Conservation (phyloP, 2,888 invertebrate species). For the Lutraria lutraria region DNA sequence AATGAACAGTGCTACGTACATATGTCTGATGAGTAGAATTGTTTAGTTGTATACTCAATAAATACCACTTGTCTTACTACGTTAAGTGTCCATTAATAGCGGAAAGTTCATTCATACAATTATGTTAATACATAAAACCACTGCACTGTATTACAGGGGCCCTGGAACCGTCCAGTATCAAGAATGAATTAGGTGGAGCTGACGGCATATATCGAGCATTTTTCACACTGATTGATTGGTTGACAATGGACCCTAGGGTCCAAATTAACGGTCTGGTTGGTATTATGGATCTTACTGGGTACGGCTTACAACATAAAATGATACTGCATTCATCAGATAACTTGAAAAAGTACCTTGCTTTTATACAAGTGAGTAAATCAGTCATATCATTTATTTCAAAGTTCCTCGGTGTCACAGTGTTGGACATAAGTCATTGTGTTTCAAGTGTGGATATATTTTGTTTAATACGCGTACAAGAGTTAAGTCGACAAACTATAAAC, state of each 20-base stretch:
- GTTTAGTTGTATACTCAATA: too few relatives aligned
- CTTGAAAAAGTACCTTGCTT: constrained; percentile 38
- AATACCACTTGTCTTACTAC: too few relatives aligned
- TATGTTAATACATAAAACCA: not conserved
- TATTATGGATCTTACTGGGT: constrained; percentile 52
- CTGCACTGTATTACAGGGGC: not conserved
- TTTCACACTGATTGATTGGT: constrained; percentile 35
- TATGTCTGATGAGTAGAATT: not conserved
- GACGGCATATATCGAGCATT: constrained; percentile 30
- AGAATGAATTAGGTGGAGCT: constrained; percentile 25
- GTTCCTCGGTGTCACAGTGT: too few relatives aligned
- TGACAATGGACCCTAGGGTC: constrained; percentile 55
- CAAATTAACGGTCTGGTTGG: constrained; percentile 62
- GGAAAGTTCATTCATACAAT: not conserved
- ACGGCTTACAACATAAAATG: constrained; percentile 45
- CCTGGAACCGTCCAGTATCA: constrained; percentile 31
- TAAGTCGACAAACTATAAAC: too few relatives aligned
- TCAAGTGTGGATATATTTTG: too few relatives aligned
- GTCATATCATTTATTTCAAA: too few relatives aligned
- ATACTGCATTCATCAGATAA: constrained; percentile 48
- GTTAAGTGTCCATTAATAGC: not conserved
- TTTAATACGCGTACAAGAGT: too few relatives aligned
- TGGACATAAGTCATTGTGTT: too few relatives aligned
- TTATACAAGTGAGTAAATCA: not conserved
- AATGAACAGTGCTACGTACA: not conserved